These are phyloP conservation scores for Bergia puertoricense DNA, from an alignment of 92 coral and sea anemone genomes.

Conservation along the genomic window DNA sequence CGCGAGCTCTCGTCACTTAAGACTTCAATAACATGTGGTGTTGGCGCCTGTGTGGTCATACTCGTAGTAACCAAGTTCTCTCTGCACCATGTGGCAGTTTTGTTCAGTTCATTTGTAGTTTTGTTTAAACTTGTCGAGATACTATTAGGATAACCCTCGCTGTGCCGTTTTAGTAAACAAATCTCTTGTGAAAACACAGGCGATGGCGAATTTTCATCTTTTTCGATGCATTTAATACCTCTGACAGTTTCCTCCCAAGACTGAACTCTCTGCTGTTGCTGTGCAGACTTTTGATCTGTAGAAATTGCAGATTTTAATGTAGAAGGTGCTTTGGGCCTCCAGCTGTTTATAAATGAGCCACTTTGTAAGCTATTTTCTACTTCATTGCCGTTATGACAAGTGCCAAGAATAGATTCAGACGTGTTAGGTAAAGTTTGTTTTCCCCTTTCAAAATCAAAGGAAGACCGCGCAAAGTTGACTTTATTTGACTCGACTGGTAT, in stretches of 20 bases:
- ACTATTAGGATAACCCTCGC: background rate
- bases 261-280: background rate
- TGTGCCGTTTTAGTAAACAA: conserved; percentile 27
- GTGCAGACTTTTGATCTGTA: background rate
- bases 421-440: conserved; percentile 64
- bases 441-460: conserved; percentile 49
- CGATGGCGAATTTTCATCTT: background rate
- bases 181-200: background rate
- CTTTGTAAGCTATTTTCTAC: conserved; percentile 41
- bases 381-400: conserved; percentile 20
- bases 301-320: background rate
- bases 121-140: conserved; percentile 15
- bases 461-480: conserved; percentile 33
- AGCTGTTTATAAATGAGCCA: conserved; percentile 30
- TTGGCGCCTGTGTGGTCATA: background rate
- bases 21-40: background rate
- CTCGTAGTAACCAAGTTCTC: background rate
- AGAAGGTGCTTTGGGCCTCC: background rate
- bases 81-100: background rate
- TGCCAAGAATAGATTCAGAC: conserved; percentile 21
- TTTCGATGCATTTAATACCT: background rate
- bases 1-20: conserved; percentile 8
- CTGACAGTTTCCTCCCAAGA: background rate
- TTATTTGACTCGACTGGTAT: conserved; percentile 78
- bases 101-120: background rate